A percentile compares a stretch with the other conserved stretches of the same genome.
Conservation (phyloP, 2,113 vertebrate species). For the Callithrix jacchus region DNA sequence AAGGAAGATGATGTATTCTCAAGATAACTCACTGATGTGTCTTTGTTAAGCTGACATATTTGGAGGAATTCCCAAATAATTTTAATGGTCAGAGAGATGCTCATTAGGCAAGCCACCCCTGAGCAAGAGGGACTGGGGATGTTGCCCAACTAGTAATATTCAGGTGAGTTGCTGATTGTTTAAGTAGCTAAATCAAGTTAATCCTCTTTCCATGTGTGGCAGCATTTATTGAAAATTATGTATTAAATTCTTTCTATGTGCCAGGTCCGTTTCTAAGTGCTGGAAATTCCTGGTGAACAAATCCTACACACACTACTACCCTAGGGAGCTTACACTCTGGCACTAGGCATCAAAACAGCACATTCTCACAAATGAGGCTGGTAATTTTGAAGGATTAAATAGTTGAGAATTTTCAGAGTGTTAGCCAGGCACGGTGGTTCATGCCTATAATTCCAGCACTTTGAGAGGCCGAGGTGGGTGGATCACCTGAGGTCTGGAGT, state of each 20-base stretch:
- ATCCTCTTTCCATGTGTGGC: not conserved
- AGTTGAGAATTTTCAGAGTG: not conserved
- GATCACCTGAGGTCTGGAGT: too few species aligned
- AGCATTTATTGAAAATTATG: not conserved
- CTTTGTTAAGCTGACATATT: slow-evolving; percentile 21
- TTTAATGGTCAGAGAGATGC: not conserved
- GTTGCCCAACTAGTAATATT: not conserved
- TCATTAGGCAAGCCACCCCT: slow-evolving; percentile 41
- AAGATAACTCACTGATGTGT: not conserved
- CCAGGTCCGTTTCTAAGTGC: not conserved
- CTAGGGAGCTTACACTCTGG: not conserved
- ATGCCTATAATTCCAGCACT: too few species aligned
- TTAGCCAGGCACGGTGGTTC: not conserved
- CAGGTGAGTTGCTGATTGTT: not conserved
- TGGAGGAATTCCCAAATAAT: slow-evolving; percentile 25
- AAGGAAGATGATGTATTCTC: not conserved
- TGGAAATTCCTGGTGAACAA: not conserved
- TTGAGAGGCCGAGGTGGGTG: rapidly evolving
- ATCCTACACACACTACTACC: not conserved
- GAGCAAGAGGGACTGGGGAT: not conserved
- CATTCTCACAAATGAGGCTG: not conserved
- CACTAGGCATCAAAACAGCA: not conserved
- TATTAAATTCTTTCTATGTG: not conserved
- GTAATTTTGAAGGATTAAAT: not conserved
- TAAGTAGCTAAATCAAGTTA: not conserved